Evolutionary conservation across 2,888 invertebrate species (phyloP).

Genomic region (Pseudococcus longispinus): DNA sequence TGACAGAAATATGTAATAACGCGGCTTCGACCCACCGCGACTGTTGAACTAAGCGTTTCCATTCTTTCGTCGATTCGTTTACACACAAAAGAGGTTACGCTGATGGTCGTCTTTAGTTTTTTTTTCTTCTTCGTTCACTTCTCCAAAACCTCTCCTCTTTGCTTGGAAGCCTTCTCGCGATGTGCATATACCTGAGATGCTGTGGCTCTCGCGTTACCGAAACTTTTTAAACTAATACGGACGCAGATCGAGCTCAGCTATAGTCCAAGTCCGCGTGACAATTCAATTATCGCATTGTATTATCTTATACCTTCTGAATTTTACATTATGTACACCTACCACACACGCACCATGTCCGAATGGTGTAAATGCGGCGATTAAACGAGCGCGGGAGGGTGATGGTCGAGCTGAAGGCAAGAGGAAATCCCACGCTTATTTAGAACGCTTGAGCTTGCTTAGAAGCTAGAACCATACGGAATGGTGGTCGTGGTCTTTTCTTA

Average conservation of each 20-base stretch:
- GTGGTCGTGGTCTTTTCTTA: not conserved
- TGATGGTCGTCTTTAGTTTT: not conserved
- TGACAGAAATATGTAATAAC: not conserved
- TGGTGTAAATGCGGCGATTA: conserved; percentile 52
- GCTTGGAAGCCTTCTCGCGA: not conserved
- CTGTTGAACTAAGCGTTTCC: conserved; percentile 35
- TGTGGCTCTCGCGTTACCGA: not conserved
- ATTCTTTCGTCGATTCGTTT: not conserved
- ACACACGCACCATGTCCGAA: conserved; percentile 53
- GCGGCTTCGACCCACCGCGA: conserved; percentile 25
- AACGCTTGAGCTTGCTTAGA: not conserved
- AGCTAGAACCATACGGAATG: not conserved
- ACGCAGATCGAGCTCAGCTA: not conserved
- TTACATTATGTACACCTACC: conserved; percentile 37
- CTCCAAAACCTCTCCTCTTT: not conserved
- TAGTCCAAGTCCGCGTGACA: conserved; percentile 47
- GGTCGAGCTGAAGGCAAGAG: not conserved
- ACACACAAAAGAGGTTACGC: conserved; percentile 31
- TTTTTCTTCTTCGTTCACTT: not conserved
- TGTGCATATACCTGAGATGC: not conserved
- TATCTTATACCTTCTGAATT: conserved; percentile 21
- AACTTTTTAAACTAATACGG: not conserved
- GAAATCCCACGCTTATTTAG: conserved; percentile 46
- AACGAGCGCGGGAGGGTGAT: not conserved
- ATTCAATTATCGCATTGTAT: conserved; percentile 52